Base-by-base conservation (phyloP, 2,113 vertebrate genomes). In the Varanus salvator region DNA sequence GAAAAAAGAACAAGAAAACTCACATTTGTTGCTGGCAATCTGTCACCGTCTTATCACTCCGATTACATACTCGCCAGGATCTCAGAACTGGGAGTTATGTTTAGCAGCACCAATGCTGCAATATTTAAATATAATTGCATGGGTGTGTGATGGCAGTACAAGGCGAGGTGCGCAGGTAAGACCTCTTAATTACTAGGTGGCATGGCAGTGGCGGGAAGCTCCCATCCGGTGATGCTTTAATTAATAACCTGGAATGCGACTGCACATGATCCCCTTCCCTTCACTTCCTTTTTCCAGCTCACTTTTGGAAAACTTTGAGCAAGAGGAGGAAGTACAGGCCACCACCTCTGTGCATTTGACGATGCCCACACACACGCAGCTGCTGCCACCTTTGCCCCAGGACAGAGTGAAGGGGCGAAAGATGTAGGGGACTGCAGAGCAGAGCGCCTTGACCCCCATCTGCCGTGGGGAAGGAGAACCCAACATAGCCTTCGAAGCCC, bases 51-150 rank as follows among this genome's bases (percentile, higher is more conserved):
- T 60, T 64, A 64, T 83, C 80, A 76, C 44, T 66, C 60, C 34
- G 80, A 64, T 83, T 66, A 74, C 64, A 64, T 64, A 83, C n/a
- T 74, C 57, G 50, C 78, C 66, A 34, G 54, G 72, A 50, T 84
- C 69, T 29, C 57, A 64, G 31, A 34, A 34, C 38, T 19, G 81
- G 81, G 44, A 77, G 25, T 77, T 48, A 77, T 34, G 23, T 76
- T 84, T 69, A 75, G 57, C 74, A 54, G 14, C 44, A 25, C 57
- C 57, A 25, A 68, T 29, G 57, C 19, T 64, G 60, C 72, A 84
- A 64, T 89, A 68, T 80, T 87, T 71, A 78, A 80, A 31, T 80
- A 75, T 48, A 21, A 83, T 88, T 88, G 80, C 54, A 64, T 74
- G 80, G 54, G 11, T 64, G 80, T 66, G 52, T 48, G 11, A 27